These are phyloP conservation scores for Meleagris gallopavo DNA, from an alignment of 2,113 vertebrate species.

Conservation along the genomic window DNA sequence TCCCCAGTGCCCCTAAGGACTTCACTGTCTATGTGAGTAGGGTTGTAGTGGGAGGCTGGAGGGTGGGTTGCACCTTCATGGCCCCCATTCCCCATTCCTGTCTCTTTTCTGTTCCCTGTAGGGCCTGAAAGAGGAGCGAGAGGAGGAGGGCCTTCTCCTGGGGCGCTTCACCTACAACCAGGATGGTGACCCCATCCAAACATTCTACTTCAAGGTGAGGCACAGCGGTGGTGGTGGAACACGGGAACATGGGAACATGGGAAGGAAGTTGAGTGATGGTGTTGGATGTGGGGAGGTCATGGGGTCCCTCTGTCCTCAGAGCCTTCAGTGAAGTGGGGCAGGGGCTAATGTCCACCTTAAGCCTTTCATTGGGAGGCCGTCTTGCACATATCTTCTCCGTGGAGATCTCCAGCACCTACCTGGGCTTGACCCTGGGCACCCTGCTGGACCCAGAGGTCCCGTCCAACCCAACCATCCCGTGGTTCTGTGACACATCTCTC, in stretches of 20 bases:
- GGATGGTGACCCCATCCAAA: constrained; percentile 88
- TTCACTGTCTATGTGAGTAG: constrained; percentile 91
- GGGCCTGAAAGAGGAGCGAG: constrained; percentile 86
- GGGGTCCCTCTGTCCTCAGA: background rate
- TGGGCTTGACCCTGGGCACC: background rate
- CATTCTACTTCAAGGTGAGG: constrained; percentile 85
- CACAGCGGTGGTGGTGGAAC: background rate
- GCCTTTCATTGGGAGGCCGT: background rate
- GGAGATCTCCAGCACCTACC: background rate
- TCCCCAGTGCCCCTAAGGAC: constrained; percentile 91
- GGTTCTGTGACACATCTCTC: background rate
- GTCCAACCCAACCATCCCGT: background rate
- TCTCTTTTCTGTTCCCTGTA: constrained; percentile 50
- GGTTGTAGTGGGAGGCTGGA: background rate
- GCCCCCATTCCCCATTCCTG: background rate
- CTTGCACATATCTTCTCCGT: background rate
- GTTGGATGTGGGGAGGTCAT: background rate
- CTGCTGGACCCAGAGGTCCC: background rate
- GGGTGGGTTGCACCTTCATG: background rate
- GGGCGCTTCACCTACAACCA: constrained; percentile 88
- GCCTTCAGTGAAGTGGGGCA: background rate
- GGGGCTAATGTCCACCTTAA: background rate
- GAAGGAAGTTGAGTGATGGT: background rate
- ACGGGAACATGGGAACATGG: fast-evolving
- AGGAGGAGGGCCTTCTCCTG: constrained; percentile 84